phyloP scores from a whole-genome alignment of 2,797 vertebrate species.

The Helostoma temminkii region DNA sequence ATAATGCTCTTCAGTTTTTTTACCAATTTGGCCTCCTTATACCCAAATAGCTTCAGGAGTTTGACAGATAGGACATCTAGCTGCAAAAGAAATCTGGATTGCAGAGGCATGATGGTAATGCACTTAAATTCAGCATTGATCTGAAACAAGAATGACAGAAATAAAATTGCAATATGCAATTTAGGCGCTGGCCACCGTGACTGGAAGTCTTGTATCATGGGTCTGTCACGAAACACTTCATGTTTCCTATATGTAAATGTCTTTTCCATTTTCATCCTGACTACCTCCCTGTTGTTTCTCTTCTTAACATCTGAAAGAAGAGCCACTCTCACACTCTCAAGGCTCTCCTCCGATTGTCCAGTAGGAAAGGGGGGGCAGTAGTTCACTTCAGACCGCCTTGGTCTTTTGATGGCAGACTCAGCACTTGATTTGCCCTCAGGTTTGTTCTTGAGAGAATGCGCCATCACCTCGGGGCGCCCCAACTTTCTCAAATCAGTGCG shows the following conservation, averaged over 20 bases:
- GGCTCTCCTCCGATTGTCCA: conserved; percentile 6
- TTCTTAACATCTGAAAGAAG: conserved; percentile 15
- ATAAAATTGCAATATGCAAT: no score
- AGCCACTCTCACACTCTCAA: conserved; percentile 3
- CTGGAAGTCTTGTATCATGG: conserved; percentile 34
- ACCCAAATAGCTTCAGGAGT: not conserved
- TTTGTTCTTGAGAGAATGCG: no score
- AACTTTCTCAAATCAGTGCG: no score
- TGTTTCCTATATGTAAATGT: conserved; percentile 6
- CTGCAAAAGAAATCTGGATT: not conserved
- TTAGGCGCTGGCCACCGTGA: conserved; percentile 44
- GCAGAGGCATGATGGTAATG: not conserved
- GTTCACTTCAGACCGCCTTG: conserved; percentile 24
- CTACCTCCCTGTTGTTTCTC: not conserved
- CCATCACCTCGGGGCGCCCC: no score
- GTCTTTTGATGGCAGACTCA: conserved; percentile 35
- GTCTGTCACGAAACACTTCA: not conserved
- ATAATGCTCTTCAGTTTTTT: no score
- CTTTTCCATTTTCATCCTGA: conserved; percentile 22
- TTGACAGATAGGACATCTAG: not conserved
- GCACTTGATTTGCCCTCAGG: not conserved
- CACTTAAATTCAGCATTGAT: not conserved
- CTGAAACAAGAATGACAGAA: no score
- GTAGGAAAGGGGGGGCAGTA: not conserved
- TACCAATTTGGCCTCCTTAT: not conserved